Conservation (phyloP, 92 coral and sea anemone genomes). For the Diadumene lineata region DNA sequence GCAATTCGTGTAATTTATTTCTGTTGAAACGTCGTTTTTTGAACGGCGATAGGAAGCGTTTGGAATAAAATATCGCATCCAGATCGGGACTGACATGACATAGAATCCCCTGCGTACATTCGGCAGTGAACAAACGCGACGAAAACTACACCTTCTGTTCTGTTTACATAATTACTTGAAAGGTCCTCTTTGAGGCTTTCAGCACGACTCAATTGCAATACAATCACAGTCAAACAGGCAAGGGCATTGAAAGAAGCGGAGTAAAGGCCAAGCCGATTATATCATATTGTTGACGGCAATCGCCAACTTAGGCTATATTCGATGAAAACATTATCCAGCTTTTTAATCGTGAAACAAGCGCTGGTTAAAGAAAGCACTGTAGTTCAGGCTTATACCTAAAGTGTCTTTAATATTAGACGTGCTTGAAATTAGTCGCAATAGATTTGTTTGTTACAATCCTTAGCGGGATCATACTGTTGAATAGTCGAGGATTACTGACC, state of each 20-base stretch:
- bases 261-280: not conserved
- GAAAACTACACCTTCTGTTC: not conserved
- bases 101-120: not conserved
- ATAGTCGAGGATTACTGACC: slow-evolving; percentile 1
- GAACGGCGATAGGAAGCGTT: not conserved
- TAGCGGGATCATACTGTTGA: slow-evolving; percentile 3
- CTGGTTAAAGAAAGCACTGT: not conserved
- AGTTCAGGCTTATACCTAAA: not conserved
- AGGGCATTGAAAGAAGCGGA: not conserved
- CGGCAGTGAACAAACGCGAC: not conserved
- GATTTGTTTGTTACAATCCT: slow-evolving; percentile 25
- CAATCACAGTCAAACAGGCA: not conserved
- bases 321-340: slow-evolving; percentile 2
- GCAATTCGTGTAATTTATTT: not conserved
- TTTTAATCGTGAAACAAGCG: not conserved
- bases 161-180: not conserved
- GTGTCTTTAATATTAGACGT: not conserved
- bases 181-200: not conserved
- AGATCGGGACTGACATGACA: not conserved
- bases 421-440: slow-evolving; percentile 11
- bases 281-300: slow-evolving; percentile 2
- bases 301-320: not conserved
- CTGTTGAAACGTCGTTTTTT: not conserved
- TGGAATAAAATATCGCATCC: not conserved
- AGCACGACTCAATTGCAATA: not conserved